Base-by-base conservation (phyloP, 2,888 invertebrate species). In the Desoria tigrina region DNA sequence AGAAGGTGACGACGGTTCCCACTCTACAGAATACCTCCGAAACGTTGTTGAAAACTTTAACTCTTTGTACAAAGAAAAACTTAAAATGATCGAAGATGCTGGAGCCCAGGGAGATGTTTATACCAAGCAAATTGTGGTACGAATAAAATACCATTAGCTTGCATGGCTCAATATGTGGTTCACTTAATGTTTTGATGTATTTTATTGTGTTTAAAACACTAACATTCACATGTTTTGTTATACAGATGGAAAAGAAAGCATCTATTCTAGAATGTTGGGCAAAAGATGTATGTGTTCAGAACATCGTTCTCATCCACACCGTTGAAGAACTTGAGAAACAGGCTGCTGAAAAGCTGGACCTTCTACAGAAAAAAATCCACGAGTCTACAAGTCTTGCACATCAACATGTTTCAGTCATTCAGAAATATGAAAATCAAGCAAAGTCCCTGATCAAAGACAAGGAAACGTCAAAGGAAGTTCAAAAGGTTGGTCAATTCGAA, bases 321-420 rank as follows among this genome's bases (percentile, higher is more conserved):
- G 86, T 89, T 1, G 85, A 86, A 77, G 87, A 88, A 76, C 78
- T 89, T 75, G 89, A 89, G 79, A 78, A 81, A 26, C 87, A 88
- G 75, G 86, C 88, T 55, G 84, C 84, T 23, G 80, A 82, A 57
- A 82, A 85, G 73, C 84, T 88, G 24, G 79, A 82, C 69, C 77
- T 83, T 65, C 78, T 87, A 42, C 84, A 85, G 77, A 82, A 83
- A 53, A 84, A 84, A 76, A 78, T 86, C 60, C 79, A 80, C 50
- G 80, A 81, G 65, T 82, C 82, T 16, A 81, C 84, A 37, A 77
- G 77, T 71, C 73, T 79, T n/a, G 69, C 74, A 0, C 67, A 74
- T 45, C 66, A 71, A 37, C 73, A 74, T 37, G 74, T 72, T 71
- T 62, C 56, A 24, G 70, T 71, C 57, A 72, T 76, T 18, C 69